Percentiles rank a stretch among this genome's conserved stretches.
Evolutionary conservation across 2,113 vertebrate species (phyloP).

Genomic region (Spizaetus ornatus): DNA sequence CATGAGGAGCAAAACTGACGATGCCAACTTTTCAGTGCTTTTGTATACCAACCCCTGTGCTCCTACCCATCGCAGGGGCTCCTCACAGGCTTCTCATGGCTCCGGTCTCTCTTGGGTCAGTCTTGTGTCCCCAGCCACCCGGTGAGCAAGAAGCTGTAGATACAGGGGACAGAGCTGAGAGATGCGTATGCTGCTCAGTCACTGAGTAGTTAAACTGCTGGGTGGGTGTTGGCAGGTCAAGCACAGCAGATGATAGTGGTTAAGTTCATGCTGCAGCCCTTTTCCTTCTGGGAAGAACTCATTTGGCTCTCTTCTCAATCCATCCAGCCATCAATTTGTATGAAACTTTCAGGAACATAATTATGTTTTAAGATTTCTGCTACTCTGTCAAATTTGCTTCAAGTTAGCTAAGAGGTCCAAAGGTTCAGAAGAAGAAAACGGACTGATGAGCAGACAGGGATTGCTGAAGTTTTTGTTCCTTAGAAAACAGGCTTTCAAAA

Average conservation of each 20-base stretch:
- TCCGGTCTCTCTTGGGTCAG: not conserved
- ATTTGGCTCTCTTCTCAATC: not conserved
- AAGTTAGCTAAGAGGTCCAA: not conserved
- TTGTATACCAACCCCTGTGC: not conserved
- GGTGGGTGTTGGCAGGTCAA: not conserved
- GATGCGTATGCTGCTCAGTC: not conserved
- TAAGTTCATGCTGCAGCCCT: not conserved
- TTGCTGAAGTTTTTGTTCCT: not conserved
- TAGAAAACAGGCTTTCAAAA: not conserved
- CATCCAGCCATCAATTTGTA: not conserved
- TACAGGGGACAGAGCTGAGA: not conserved
- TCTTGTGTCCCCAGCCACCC: not conserved
- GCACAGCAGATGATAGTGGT: not conserved
- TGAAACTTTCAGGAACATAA: not conserved
- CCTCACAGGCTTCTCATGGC: not conserved
- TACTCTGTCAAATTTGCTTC: not conserved
- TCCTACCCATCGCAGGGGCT: fast-evolving
- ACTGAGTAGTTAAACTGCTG: not conserved
- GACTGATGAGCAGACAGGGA: not conserved
- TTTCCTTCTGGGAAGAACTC: not conserved
- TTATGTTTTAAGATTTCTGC: not conserved
- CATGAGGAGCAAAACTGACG: not conserved
- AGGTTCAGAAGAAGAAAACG: not conserved
- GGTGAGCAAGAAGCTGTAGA: not conserved
- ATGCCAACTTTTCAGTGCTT: not conserved